Evolutionary conservation across 2,113 vertebrate species (phyloP), one percentile per base, ranked within the genome.

Genomic region (Xerus inauris): DNA sequence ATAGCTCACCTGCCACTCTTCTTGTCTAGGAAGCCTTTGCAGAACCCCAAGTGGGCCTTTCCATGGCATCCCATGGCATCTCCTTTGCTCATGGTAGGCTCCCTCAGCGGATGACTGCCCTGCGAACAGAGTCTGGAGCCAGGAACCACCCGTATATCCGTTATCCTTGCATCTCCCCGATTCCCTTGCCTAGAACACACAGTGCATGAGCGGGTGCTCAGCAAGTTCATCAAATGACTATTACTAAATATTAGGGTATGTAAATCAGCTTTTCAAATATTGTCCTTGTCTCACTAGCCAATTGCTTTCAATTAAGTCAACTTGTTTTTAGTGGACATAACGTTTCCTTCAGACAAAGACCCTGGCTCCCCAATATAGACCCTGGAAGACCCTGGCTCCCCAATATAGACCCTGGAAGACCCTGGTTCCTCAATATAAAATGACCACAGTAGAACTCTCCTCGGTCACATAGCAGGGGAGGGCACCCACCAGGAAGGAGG

Each of bases 341-440:
- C 38, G 35, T 42, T 67, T 92, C 69, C 20, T 91, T 93, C 24
- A 45, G 87, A 87, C 6, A n/a, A 94, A 96, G 71, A 84, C 5
- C 19, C 62, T n/a, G 67, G 30, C 6, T 12, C 4, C 38, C 26
- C 3, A 6, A 77, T 57, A n/a, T n/a, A n/a, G n/a, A n/a, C n/a
- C n/a, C n/a, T 90, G 28, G 30, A 87, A 87, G 64, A 84, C 5
- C 19, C 62, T n/a, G 67, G 30, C 6, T 12, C 4, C 38, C 26
- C 3, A 6, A 77, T 57, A n/a, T n/a, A n/a, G n/a, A n/a, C n/a
- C n/a, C n/a, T 90, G 28, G 30, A 87, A 87, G 64, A 84, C 5
- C 19, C 62, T n/a, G 67, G 30, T 4, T 12, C 4, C 38, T 20
- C 3, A 6, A 77, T 57, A 81, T 67, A 64, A 80, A 94, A 85